These are phyloP conservation scores for Heterodera schachtii DNA, from an alignment of 1,140 invertebrate genomes.

Conservation along the genomic window DNA sequence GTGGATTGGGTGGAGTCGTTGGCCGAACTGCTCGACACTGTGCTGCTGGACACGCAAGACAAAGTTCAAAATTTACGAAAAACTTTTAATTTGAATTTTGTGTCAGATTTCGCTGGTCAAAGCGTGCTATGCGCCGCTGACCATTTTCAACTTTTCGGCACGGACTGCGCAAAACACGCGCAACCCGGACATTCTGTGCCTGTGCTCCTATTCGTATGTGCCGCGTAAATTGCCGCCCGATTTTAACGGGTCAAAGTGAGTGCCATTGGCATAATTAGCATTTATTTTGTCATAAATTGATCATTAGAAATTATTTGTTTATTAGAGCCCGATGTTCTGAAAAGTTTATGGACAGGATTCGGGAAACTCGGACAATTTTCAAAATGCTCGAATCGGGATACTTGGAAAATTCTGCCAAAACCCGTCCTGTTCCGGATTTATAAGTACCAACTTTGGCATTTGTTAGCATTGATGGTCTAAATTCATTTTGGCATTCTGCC, in stretches of 20 bases:
- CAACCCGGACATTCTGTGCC: conserved; percentile 63
- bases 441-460: too few species aligned
- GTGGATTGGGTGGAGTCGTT: conserved; percentile 65
- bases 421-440: too few species aligned
- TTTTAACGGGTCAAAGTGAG: conserved; percentile 62
- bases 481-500: not conserved
- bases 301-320: not conserved
- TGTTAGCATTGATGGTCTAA: not conserved
- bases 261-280: conserved; percentile 1
- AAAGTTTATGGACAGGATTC: not conserved
- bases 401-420: too few species aligned
- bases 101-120: conserved; percentile 57
- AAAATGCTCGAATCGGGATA: too few species aligned
- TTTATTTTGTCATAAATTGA: too few species aligned
- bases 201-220: conserved; percentile 60
- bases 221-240: conserved; percentile 60
- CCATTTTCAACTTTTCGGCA: conserved; percentile 65
- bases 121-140: conserved; percentile 60
- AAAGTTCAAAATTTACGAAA: conserved; percentile 35
- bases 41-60: conserved; percentile 59
- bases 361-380: too few species aligned
- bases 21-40: conserved; percentile 56
- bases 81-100: not conserved
- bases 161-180: conserved; percentile 64
- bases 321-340: conserved; percentile 5